Conservation (phyloP, 2,888 invertebrate genomes). For the Labia minor region DNA sequence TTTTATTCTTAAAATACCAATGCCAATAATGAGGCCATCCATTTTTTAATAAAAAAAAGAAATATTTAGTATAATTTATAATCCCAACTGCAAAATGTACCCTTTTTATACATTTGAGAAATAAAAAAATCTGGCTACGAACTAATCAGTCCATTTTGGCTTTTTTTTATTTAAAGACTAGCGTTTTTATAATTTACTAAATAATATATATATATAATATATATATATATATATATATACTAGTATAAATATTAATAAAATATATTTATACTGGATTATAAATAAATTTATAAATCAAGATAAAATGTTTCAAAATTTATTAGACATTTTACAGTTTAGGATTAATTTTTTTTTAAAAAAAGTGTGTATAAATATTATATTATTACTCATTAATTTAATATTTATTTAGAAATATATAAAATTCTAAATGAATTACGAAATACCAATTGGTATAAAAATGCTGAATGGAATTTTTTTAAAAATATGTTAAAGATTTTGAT, state of each 20-base stretch:
- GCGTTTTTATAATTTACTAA: background rate
- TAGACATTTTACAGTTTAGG: slow-evolving; percentile 1
- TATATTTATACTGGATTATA: background rate
- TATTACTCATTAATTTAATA: too few relatives aligned
- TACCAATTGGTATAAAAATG: slow-evolving; percentile 2
- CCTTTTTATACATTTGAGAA: background rate
- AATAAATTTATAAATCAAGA: too few relatives aligned
- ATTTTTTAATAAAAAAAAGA: too few relatives aligned
- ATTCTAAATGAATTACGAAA: background rate
- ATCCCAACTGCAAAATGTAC: background rate
- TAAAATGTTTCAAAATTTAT: background rate
- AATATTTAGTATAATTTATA: too few relatives aligned
- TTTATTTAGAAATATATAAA: background rate
- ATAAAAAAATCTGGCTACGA: background rate
- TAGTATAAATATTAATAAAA: background rate
- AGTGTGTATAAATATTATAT: background rate
- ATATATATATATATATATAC: too few relatives aligned
- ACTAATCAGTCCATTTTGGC: slow-evolving; percentile 8
- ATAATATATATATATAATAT: too few relatives aligned
- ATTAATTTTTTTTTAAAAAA: too few relatives aligned
- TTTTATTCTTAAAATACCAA: too few relatives aligned
- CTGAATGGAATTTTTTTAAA: background rate
- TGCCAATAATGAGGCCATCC: too few relatives aligned
- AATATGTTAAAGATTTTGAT: background rate
- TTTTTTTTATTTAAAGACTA: background rate